phyloP scores from a whole-genome alignment of 2,888 invertebrate species.

The Rhimphoctona megacephalus region DNA sequence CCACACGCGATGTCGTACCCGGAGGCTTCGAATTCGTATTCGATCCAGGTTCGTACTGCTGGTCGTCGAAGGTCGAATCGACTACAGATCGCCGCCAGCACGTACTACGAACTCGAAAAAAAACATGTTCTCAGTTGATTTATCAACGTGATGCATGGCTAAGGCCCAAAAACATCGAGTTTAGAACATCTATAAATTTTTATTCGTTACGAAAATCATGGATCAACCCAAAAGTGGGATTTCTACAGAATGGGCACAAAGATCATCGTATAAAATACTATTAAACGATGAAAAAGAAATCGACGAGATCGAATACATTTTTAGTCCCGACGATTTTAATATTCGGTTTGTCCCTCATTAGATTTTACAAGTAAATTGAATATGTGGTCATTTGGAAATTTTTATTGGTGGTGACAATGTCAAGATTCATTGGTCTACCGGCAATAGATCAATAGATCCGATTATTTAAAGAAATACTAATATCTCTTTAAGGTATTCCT shows the following conservation, averaged over 20 bases:
- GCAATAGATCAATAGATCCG: no score
- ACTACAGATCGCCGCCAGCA: conserved; percentile 8
- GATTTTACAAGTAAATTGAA: not conserved
- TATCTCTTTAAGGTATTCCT: no score
- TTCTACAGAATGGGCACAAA: not conserved
- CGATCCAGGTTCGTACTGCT: conserved; percentile 53
- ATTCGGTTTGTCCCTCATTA: not conserved
- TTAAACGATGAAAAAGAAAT: no score
- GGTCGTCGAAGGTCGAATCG: conserved; percentile 60
- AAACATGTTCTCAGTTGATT: conserved; percentile 46
- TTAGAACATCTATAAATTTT: not conserved
- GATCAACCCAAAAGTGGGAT: not conserved
- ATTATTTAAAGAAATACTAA: no score
- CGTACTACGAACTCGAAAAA: conserved; percentile 8
- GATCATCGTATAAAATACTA: not conserved
- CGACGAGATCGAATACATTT: not conserved
- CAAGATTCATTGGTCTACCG: not conserved
- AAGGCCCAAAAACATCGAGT: not conserved
- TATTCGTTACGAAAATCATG: not conserved
- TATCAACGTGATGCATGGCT: conserved; percentile 26
- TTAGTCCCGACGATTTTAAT: not conserved
- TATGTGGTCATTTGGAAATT: not conserved
- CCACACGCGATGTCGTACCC: conserved; percentile 33
- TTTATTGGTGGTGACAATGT: not conserved
- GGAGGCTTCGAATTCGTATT: conserved; percentile 53